These are phyloP conservation scores for Apodemia zela DNA, from an alignment of 2,888 invertebrate genomes.

Conservation along the genomic window DNA sequence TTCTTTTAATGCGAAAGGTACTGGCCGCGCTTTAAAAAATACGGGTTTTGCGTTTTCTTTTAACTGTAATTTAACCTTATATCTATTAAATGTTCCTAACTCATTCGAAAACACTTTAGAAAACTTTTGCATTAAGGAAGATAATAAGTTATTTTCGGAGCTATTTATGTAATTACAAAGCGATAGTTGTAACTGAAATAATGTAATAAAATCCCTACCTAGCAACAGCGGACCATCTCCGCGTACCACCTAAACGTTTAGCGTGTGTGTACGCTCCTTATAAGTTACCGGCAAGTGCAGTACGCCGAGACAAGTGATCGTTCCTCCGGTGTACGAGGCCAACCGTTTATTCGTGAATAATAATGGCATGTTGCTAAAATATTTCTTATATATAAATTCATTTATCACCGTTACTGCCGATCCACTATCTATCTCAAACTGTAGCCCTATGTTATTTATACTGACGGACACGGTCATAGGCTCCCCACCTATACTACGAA, in stretches of 20 bases:
- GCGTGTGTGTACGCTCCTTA: not conserved
- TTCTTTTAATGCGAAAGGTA: slow-evolving; percentile 24
- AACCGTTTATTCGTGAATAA: too few species aligned
- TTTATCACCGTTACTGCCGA: too few species aligned
- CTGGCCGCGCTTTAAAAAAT: slow-evolving; percentile 28
- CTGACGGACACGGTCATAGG: slow-evolving; percentile 22
- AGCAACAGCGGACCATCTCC: slow-evolving; percentile 3
- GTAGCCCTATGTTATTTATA: not conserved
- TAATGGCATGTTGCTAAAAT: too few species aligned
- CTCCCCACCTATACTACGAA: slow-evolving; percentile 12
- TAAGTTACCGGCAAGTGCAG: slow-evolving; percentile 15
- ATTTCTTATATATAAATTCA: too few species aligned
- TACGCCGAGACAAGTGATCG: slow-evolving; percentile 15
- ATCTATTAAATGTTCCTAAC: slow-evolving; percentile 20
- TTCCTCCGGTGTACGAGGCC: slow-evolving; percentile 20
- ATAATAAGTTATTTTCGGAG: not conserved
- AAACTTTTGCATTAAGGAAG: not conserved
- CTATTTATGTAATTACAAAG: slow-evolving; percentile 10
- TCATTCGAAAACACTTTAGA: not conserved
- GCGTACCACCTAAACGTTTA: too few species aligned
- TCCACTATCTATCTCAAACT: too few species aligned
- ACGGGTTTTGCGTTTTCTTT: slow-evolving; percentile 29
- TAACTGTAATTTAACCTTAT: slow-evolving; percentile 26
- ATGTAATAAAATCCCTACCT: slow-evolving; percentile 22
- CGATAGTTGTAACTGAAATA: slow-evolving; percentile 14